These are phyloP conservation scores for Heteractis magnifica DNA, from an alignment of 92 coral and sea anemone species.

Conservation along the genomic window DNA sequence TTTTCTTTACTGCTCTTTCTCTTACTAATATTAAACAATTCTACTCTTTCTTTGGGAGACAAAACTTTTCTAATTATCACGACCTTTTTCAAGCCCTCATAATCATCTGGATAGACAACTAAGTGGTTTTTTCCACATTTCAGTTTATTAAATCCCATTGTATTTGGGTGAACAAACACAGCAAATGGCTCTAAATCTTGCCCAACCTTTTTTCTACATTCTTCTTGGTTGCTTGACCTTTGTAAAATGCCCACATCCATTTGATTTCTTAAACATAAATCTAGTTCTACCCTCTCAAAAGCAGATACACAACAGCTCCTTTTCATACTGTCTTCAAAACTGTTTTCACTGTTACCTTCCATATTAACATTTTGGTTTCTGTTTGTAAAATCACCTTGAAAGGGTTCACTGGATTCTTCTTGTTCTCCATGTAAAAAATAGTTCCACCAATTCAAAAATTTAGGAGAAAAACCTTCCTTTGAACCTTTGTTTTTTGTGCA, in stretches of 20 bases:
- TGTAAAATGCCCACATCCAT: background rate
- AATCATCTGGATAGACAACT: conserved; percentile 27
- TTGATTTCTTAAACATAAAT: conserved; percentile 17
- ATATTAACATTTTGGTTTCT: background rate
- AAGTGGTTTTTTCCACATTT: conserved; percentile 31
- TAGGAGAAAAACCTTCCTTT: background rate
- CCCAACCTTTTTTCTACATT: background rate
- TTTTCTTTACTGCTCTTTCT: conserved; percentile 26
- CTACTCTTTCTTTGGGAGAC: conserved; percentile 68
- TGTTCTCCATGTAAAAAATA: conserved; percentile 20
- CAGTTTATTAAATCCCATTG: conserved; percentile 36
- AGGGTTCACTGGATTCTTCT: background rate
- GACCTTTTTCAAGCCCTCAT: conserved; percentile 43
- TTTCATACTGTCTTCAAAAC: background rate
- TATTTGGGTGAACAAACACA: conserved; percentile 65
- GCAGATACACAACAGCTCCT: background rate
- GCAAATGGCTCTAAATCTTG: conserved; percentile 59
- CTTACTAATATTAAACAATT: conserved; percentile 22
- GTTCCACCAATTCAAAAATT: conserved; percentile 7
- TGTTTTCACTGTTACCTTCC: background rate
- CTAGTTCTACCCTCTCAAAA: conserved; percentile 8
- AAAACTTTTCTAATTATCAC: conserved; percentile 49
- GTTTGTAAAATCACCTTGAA: background rate
- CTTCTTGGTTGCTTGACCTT: background rate
- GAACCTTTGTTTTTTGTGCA: background rate